Base-by-base conservation (phyloP, 2,797 vertebrate species). In the Syncerus caffer region DNA sequence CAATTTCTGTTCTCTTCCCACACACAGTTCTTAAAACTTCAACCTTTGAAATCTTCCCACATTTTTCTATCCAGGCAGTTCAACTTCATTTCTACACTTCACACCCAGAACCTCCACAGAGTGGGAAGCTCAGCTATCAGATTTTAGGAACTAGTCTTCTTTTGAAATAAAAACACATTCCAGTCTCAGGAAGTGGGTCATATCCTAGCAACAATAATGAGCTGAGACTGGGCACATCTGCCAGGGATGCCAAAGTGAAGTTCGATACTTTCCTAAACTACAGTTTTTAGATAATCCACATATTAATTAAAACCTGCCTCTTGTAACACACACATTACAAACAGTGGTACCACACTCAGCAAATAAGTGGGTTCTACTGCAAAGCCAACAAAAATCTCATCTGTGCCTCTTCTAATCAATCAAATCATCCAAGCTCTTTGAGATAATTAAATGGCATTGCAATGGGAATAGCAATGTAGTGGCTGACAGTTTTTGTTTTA, bases 1-100 rank as follows among this genome's bases (percentile, higher is more conserved):
- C 17, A 67, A 58, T 82, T 89, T 91, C 55, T 64, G 1, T 60
- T 92, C 25, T 15, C 62, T 88, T 89, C 86, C 89, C 31, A 97
- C 57, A 16, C n/a, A 78, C 11, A n/a, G 79, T 82, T 93, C 95
- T 95, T 79, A 78, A 88, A 64, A 55, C 58, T 89, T 97, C 34
- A 91, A 29, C 2, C n/a, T 96, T 89, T 89, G 89, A 92, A 79
- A 96, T 17, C 53, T 89, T 88, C 94, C 86, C 80, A 92, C 84
- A 38, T 71, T 89, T 85, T 7, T 80, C 62, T 96, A 47, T 64
- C 47, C 50, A 86, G 85, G 45, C 23, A 93, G 45, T 88, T 83
- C 78, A 87, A 89, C 74, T 92, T 87, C 58, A 58, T 2, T 57
- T 96, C 64, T 58, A 1, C n/a, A 23, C 38, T 76, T 45, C 55